These are phyloP conservation scores for Sminthurinus signatus DNA, from an alignment of 1,140 invertebrate species.

Conservation along the genomic window DNA sequence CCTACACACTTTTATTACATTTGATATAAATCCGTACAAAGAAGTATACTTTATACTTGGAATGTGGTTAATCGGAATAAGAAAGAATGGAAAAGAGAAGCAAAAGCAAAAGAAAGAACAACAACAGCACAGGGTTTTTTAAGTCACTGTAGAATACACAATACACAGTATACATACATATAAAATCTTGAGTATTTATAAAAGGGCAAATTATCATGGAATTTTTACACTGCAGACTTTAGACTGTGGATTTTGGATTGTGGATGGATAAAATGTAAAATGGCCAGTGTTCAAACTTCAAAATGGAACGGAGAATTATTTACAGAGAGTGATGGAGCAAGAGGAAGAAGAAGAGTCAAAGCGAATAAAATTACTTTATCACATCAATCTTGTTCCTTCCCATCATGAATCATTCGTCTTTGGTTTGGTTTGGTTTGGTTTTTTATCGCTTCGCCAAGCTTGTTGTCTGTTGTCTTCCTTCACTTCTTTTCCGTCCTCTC, in stretches of 20 bases:
- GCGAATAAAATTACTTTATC: constrained; percentile 15
- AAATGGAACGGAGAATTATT: neutral
- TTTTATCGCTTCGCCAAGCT: constrained; percentile 11
- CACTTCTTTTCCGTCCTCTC: neutral
- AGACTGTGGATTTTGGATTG: neutral
- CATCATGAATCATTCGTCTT: constrained; percentile 9
- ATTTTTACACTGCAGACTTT: neutral
- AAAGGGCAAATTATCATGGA: no score
- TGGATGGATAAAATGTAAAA: neutral
- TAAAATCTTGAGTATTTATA: no score
- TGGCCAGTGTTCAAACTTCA: neutral
- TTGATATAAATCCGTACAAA: no score
- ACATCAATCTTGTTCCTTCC: constrained; percentile 10
- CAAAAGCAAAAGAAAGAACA: no score
- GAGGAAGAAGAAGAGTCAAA: neutral
- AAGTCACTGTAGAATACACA: no score
- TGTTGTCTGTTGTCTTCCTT: neutral
- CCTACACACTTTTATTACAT: no score
- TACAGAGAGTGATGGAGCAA: neutral
- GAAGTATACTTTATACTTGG: no score
- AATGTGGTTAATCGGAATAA: no score
- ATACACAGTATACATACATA: no score
- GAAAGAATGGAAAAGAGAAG: no score
- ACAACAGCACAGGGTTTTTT: no score
- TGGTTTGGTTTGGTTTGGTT: neutral